Evolutionary conservation across 1,140 invertebrate species (phyloP).

Genomic region (Brachionus angularis): DNA sequence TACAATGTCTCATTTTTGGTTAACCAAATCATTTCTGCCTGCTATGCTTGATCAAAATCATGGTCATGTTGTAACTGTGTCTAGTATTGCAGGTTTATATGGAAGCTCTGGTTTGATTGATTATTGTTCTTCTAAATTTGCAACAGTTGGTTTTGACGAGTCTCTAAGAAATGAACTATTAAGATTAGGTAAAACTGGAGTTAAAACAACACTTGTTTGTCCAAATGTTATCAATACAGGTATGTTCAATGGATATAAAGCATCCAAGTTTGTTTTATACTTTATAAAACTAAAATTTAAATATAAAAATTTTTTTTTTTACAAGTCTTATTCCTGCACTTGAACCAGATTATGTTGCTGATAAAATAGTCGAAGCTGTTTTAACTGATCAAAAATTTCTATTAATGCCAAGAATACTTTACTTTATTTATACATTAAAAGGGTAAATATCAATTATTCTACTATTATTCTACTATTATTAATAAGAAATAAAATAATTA

Average conservation of each 20-base stretch:
- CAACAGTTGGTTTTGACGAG: slow-evolving; percentile 85
- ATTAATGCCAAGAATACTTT: slow-evolving; percentile 72
- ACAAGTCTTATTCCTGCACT: slow-evolving; percentile 66
- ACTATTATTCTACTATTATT: not conserved
- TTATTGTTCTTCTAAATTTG: slow-evolving; percentile 91
- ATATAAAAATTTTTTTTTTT: not conserved
- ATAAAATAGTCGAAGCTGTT: slow-evolving; percentile 74
- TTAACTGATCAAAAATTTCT: slow-evolving; percentile 72
- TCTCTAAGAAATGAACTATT: slow-evolving; percentile 50
- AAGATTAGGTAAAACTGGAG: slow-evolving; percentile 59
- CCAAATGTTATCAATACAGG: slow-evolving; percentile 91
- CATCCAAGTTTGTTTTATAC: not conserved
- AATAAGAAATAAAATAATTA: too few relatives aligned
- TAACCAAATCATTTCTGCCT: slow-evolving; percentile 68
- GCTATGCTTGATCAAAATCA: slow-evolving; percentile 72
- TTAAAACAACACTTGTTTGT: slow-evolving; percentile 81
- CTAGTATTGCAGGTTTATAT: slow-evolving; percentile 76
- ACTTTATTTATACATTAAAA: slow-evolving; percentile 61
- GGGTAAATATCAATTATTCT: slow-evolving; percentile 47
- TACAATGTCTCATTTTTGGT: slow-evolving; percentile 66
- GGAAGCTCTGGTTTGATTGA: slow-evolving; percentile 71
- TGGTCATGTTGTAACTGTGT: slow-evolving; percentile 90
- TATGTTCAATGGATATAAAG: slow-evolving; percentile 74
- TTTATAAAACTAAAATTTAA: not conserved
- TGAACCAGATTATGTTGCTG: slow-evolving; percentile 77